Conservation (phyloP, 2,888 invertebrate species). For the Chalcosyrphus nemorum region DNA sequence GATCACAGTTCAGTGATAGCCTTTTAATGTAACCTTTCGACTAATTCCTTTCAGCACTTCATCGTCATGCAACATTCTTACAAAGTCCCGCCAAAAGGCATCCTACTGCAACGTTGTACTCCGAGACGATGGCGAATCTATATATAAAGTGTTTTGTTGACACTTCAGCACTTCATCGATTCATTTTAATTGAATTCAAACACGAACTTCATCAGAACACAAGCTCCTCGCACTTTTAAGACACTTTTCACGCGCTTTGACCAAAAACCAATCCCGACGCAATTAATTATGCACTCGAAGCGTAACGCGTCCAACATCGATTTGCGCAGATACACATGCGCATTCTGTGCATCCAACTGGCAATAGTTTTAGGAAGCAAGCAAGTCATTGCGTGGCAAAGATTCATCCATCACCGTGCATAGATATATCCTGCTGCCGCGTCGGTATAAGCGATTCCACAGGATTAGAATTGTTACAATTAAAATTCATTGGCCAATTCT, state of each 20-base stretch:
- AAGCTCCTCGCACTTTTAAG: slow-evolving; percentile 57
- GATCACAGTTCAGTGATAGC: slow-evolving; percentile 46
- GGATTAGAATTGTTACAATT: slow-evolving; percentile 73
- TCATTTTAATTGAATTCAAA: slow-evolving; percentile 70
- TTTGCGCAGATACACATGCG: slow-evolving; percentile 47
- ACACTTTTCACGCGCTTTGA: slow-evolving; percentile 69
- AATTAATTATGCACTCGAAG: slow-evolving; percentile 65
- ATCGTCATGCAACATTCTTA: slow-evolving; percentile 5
- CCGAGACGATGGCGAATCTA: slow-evolving; percentile 24
- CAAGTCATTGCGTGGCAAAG: slow-evolving; percentile 72
- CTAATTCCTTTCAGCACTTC: slow-evolving; percentile 51
- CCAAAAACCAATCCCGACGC: slow-evolving; percentile 49
- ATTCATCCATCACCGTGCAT: slow-evolving; percentile 66
- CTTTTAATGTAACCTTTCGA: slow-evolving; percentile 67
- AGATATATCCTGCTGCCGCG: slow-evolving; percentile 40
- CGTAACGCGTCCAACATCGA: slow-evolving; percentile 24
- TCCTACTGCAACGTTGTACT: neutral
- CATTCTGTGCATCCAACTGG: neutral
- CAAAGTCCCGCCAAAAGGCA: slow-evolving; percentile 1
- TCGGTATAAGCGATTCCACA: slow-evolving; percentile 56
- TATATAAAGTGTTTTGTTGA: slow-evolving; percentile 63
- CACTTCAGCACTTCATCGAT: slow-evolving; percentile 62
- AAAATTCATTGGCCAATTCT: slow-evolving; percentile 73
- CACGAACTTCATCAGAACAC: slow-evolving; percentile 64
- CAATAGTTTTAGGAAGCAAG: slow-evolving; percentile 44